Percentiles rank a stretch among this genome's conserved stretches.
Conservation (phyloP, 2,888 invertebrate genomes). For the Agrochola litura region DNA sequence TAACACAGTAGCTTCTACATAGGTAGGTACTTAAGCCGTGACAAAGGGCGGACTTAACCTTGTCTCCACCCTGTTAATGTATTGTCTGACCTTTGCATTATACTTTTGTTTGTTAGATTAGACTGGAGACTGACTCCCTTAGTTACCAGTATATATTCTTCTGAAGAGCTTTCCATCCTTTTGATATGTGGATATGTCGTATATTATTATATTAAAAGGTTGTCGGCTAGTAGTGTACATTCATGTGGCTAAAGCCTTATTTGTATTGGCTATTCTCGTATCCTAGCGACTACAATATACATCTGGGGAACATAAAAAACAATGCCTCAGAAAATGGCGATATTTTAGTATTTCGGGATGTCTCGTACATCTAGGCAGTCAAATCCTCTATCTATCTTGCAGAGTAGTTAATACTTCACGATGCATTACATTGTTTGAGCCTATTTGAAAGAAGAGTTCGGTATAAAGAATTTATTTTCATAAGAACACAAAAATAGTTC, state of each 20-base stretch:
- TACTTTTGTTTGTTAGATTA: conserved; percentile 34
- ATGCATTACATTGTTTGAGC: background rate
- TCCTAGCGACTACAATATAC: background rate
- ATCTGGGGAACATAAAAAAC: background rate
- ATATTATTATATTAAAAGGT: background rate
- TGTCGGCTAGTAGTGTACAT: background rate
- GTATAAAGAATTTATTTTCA: too few relatives aligned
- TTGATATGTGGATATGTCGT: background rate
- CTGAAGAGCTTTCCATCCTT: background rate
- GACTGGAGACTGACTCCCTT: conserved; percentile 12
- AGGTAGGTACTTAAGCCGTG: background rate
- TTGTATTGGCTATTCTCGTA: background rate
- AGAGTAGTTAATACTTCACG: background rate
- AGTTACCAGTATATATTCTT: background rate
- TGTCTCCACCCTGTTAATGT: conserved; percentile 2
- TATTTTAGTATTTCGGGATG: background rate
- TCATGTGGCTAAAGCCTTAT: background rate
- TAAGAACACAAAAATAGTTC: too few relatives aligned
- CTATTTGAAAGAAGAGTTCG: background rate
- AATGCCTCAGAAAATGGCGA: too few relatives aligned
- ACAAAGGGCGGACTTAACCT: conserved; percentile 39
- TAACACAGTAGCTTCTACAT: conserved; percentile 2
- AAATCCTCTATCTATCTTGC: background rate
- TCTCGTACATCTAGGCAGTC: background rate
- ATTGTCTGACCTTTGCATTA: conserved; percentile 31